These are phyloP conservation scores for Argynnis bischoffii DNA, from an alignment of 2,888 invertebrate genomes.

Conservation along the genomic window DNA sequence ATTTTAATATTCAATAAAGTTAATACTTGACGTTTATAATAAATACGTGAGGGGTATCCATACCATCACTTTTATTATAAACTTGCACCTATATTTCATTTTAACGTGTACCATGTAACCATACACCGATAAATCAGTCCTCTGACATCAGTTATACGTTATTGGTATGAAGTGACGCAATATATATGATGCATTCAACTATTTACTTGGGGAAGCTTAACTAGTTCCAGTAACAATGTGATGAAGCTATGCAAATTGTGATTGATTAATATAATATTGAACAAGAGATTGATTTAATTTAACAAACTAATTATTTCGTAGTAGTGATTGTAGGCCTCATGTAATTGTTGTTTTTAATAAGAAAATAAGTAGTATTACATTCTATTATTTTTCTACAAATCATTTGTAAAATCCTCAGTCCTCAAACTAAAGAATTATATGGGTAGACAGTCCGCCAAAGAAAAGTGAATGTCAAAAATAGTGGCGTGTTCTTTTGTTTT, in stretches of 20 bases:
- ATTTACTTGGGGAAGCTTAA: neutral
- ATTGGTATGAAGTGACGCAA: conserved; percentile 1
- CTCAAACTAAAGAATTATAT: no score
- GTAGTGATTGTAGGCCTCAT: neutral
- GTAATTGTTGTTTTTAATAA: neutral
- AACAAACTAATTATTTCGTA: neutral
- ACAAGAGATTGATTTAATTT: neutral
- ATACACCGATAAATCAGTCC: conserved; percentile 25
- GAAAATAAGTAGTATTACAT: neutral
- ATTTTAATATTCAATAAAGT: conserved; percentile 3
- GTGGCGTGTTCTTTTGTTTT: no score
- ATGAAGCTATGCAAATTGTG: conserved; percentile 9
- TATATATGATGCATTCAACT: neutral
- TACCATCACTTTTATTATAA: conserved; percentile 29
- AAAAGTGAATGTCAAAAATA: no score
- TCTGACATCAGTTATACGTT: conserved; percentile 25
- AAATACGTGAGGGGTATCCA: conserved; percentile 15
- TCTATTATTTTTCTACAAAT: neutral
- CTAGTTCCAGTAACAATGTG: neutral
- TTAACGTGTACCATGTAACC: conserved; percentile 23
- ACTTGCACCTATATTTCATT: conserved; percentile 27
- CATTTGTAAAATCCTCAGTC: no score
- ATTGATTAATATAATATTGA: conserved; percentile 3
- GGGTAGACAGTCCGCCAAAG: no score
- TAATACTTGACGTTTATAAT: neutral